Base-by-base conservation (phyloP, 2,113 vertebrate species). In the Campylomormyrus numenius region DNA sequence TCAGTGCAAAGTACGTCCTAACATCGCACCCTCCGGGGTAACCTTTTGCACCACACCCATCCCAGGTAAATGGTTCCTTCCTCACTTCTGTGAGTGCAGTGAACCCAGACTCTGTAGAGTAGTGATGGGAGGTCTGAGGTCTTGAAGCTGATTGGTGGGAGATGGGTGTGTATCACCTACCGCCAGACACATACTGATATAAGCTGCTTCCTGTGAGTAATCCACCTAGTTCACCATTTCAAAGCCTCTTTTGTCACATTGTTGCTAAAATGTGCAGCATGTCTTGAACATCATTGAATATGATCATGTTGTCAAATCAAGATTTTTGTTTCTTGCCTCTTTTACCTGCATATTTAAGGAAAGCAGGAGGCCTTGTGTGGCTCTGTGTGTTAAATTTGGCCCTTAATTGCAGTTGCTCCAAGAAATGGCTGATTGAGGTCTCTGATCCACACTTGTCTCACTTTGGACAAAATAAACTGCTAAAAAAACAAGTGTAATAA, bases 61-160 rank as follows among this genome's bases (percentile, higher is more conserved):
- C 35, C 74, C 74, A 87, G 50, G 85, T 53, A 87, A 87, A 87
- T 87, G 50, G 50, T 87, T 87, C 85, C 85, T 87, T 87, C 15
- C 50, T 87, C 85, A 87, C 49, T 3, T 87, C 27, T 87, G 48
- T 53, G 85, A 87, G 50, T 52, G 27, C 85, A 35, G 85, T 53
- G 48, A 87, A 53, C 31, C 50, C 50, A 8, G 27, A 21, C 83
- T 84, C 80, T 48, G 46, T 70, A 85, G 19, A 24, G 8, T 24
- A 85, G 9, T 85, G 39, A 11, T 46, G 10, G 74, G 35, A 80
- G 17, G 31, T 19, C 35, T 80, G 74, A 80, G 31, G 35, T 39
- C 62, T 70, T 80, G 74, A 42, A 42, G 15, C 74, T 39, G 11
- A 8, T 17, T 80, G 74, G 15, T 15, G 35, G 35, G 15, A 42